Conservation (phyloP, 2,797 vertebrate genomes). For the Columba guinea region DNA sequence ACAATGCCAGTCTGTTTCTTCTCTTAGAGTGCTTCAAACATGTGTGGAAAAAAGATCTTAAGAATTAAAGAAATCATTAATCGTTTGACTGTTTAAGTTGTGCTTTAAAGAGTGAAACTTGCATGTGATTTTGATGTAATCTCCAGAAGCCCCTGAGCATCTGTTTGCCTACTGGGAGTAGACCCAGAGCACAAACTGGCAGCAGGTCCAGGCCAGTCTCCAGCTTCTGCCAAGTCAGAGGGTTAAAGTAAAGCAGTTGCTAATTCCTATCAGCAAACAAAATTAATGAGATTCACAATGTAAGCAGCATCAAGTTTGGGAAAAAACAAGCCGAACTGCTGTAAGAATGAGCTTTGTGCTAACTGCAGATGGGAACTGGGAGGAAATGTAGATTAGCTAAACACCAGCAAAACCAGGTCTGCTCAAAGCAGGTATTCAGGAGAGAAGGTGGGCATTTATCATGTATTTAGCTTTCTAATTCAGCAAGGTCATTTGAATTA, state of each 20-base stretch:
- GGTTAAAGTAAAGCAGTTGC: neutral
- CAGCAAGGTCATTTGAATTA: neutral
- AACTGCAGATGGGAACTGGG: neutral
- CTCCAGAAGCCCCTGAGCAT: neutral
- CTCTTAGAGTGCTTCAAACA: neutral
- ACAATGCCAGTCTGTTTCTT: conserved; percentile 11
- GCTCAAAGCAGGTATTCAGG: neutral
- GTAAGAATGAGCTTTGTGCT: neutral
- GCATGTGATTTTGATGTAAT: neutral
- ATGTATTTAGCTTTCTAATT: neutral
- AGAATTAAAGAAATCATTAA: neutral
- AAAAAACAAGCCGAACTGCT: neutral
- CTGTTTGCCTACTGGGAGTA: neutral
- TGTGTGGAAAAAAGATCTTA: neutral
- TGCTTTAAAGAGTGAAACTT: neutral
- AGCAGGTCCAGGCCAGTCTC: neutral
- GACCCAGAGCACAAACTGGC: neutral
- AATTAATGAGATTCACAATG: neutral
- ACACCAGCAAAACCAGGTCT: neutral
- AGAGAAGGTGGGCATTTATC: neutral
- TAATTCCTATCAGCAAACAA: neutral
- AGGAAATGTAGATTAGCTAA: neutral
- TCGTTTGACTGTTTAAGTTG: neutral
- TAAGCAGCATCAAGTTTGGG: neutral
- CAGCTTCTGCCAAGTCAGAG: neutral